These are phyloP conservation scores for Pipistrellus pipistrellus DNA, from an alignment of 2,797 vertebrate species.

Conservation along the genomic window DNA sequence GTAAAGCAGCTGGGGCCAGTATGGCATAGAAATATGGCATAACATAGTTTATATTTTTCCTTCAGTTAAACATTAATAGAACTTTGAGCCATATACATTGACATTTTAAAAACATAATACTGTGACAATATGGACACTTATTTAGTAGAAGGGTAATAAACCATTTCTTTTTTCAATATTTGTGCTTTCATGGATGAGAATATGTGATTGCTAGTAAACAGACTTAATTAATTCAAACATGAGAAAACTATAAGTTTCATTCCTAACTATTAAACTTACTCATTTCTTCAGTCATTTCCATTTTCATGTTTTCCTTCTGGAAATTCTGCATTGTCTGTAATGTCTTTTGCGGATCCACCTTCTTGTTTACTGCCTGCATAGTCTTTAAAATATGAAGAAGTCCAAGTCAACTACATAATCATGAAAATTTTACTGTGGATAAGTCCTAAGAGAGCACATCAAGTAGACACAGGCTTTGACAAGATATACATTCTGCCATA, in stretches of 20 bases:
- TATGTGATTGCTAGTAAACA: not conserved
- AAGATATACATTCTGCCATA: not conserved
- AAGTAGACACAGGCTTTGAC: constrained; percentile 26
- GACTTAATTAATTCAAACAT: not conserved
- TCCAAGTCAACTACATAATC: constrained; percentile 13
- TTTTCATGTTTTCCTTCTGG: constrained; percentile 99
- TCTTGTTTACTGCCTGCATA: constrained; percentile 99
- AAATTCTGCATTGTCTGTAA: constrained; percentile 99
- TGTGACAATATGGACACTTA: not conserved
- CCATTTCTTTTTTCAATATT: not conserved
- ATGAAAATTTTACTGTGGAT: constrained; percentile 18
- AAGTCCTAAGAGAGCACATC: constrained; percentile 32
- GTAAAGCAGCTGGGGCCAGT: not conserved
- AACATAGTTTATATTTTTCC: not conserved
- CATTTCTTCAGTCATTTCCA: constrained; percentile 99
- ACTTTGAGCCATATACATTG: not conserved
- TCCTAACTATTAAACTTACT: constrained; percentile 90
- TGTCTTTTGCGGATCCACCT: constrained; percentile 99
- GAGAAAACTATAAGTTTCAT: constrained; percentile 1
- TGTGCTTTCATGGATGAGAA: constrained; percentile 1
- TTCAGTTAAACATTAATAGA: not conserved
- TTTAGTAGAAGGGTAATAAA: not conserved
- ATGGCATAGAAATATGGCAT: not conserved
- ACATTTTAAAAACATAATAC: not conserved
- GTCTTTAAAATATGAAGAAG: constrained; percentile 90